phyloP scores from a whole-genome alignment of 1,140 invertebrate species.

The Zaprionus africanus region DNA sequence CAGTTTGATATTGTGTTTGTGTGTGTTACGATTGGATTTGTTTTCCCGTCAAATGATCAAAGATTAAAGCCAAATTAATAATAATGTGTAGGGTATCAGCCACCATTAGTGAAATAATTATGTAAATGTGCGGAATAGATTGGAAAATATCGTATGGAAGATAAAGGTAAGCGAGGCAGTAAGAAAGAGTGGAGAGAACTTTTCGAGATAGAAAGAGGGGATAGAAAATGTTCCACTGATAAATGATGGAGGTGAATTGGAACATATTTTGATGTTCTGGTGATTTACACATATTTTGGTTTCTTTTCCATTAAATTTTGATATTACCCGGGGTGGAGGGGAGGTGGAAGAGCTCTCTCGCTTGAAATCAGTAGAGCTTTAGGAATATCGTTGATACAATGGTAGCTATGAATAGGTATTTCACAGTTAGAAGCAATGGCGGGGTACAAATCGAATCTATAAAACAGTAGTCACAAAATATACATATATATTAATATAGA shows the following conservation, averaged over 20 bases:
- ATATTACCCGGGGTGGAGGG: conserved; percentile 60
- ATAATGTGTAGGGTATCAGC: conserved; percentile 12
- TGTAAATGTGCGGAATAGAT: conserved; percentile 2
- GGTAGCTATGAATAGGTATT: conserved; percentile 73
- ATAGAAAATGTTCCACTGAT: not conserved
- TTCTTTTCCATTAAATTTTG: conserved; percentile 19
- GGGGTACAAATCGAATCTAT: conserved; percentile 76
- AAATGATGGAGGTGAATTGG: not conserved
- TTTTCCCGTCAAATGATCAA: conserved; percentile 8
- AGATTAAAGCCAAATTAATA: conserved; percentile 4
- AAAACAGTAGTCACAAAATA: conserved; percentile 75
- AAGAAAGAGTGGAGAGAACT: conserved; percentile 1
- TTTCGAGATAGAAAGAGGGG: not conserved
- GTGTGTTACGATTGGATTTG: conserved; percentile 12
- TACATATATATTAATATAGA: conserved; percentile 61
- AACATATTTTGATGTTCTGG: conserved; percentile 6
- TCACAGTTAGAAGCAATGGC: conserved; percentile 76
- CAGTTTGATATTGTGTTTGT: conserved; percentile 21
- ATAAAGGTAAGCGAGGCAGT: conserved; percentile 14
- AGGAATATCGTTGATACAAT: conserved; percentile 74
- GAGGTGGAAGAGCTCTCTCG: conserved; percentile 32
- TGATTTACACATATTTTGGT: conserved; percentile 9
- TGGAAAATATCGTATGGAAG: not conserved
- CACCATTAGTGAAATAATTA: conserved; percentile 16
- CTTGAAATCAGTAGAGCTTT: conserved; percentile 69